These are phyloP conservation scores for Lamellibrachia satsuma DNA, from an alignment of 2,888 invertebrate species.

Conservation along the genomic window DNA sequence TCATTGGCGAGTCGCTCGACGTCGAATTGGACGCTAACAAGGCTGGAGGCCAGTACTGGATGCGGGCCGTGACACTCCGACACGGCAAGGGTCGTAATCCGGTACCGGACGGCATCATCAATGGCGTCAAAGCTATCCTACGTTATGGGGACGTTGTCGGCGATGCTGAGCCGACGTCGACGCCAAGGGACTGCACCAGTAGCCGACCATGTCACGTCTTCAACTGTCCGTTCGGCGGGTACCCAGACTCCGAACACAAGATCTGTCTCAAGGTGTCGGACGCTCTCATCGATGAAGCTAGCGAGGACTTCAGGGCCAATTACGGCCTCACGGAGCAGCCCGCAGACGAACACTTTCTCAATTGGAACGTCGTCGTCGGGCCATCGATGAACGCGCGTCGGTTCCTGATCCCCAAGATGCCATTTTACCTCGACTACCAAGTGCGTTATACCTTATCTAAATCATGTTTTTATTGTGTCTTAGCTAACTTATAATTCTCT, in stretches of 20 bases:
- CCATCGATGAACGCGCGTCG: constrained; percentile 20
- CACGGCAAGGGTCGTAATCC: neutral
- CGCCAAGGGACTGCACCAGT: constrained; percentile 20
- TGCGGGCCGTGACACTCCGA: constrained; percentile 29
- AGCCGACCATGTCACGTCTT: constrained; percentile 28
- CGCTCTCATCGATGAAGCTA: neutral
- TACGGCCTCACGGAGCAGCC: constrained; percentile 20
- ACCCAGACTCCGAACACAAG: constrained; percentile 27
- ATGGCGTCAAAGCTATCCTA: constrained; percentile 22
- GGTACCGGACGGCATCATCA: neutral
- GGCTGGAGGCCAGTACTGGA: constrained; percentile 31
- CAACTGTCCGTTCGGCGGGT: constrained; percentile 32
- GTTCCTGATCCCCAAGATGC: neutral
- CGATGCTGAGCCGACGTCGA: constrained; percentile 7
- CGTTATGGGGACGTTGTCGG: constrained; percentile 1
- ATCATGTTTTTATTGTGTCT: neutral
- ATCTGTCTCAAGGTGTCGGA: constrained; percentile 27
- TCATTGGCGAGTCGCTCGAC: constrained; percentile 37
- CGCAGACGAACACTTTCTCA: constrained; percentile 28
- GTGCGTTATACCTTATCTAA: neutral
- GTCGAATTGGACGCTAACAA: constrained; percentile 29
- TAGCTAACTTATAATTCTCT: neutral
- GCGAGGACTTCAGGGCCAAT: neutral
- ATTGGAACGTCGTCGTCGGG: constrained; percentile 26
- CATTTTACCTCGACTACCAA: constrained; percentile 3